A percentile compares a stretch with the other conserved stretches of the same genome.
phyloP scores from a whole-genome alignment of 2,113 vertebrate species.

The Sorex araneus region DNA sequence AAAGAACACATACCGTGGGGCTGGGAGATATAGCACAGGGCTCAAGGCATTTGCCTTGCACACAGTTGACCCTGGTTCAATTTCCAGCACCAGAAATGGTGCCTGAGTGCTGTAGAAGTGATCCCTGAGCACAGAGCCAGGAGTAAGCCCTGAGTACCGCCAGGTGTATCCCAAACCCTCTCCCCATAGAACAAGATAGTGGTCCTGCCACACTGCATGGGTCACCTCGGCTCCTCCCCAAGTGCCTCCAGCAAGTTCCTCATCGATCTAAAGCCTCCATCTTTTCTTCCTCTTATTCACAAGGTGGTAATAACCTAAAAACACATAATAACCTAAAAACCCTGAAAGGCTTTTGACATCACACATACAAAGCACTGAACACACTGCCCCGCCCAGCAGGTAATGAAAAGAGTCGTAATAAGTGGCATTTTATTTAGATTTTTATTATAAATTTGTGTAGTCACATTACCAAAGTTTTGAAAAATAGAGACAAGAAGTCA shows the following conservation, averaged over 20 bases:
- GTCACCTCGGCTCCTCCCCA: too few species aligned
- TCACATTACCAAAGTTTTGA: slow-evolving; percentile 24
- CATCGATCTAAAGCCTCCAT: not conserved
- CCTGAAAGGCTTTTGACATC: not conserved
- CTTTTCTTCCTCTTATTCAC: not conserved
- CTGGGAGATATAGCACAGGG: too few species aligned
- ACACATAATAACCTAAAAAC: not conserved
- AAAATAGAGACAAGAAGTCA: slow-evolving; percentile 2
- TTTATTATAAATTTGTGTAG: slow-evolving; percentile 53
- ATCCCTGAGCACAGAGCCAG: too few species aligned
- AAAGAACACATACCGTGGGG: too few species aligned
- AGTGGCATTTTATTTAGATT: slow-evolving; percentile 47
- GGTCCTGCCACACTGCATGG: too few species aligned
- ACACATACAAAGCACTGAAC: not conserved
- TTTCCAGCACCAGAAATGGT: too few species aligned
- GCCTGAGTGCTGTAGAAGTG: too few species aligned
- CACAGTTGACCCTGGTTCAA: too few species aligned
- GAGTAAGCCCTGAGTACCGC: too few species aligned
- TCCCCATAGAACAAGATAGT: too few species aligned
- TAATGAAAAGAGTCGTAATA: not conserved
- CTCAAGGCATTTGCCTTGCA: too few species aligned
- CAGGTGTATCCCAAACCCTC: too few species aligned
- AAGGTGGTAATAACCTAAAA: not conserved
- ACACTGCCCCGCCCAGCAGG: not conserved
- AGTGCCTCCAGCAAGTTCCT: not conserved